phyloP scores from a whole-genome alignment of 1,140 invertebrate species.

The Drosophila bipectinata region DNA sequence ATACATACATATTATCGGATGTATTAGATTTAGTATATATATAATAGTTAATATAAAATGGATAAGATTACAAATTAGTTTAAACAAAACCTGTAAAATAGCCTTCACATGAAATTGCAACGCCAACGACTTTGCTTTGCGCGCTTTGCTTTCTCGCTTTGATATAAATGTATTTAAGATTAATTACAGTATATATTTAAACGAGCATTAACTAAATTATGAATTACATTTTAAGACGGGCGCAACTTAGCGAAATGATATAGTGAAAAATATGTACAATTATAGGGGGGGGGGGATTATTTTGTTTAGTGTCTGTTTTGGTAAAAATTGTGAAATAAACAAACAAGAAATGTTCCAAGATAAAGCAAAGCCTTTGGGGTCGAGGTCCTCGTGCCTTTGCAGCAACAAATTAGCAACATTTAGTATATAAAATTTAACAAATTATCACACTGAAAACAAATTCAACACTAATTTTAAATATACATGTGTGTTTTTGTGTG shows the following conservation, averaged over 20 bases:
- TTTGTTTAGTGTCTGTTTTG: constrained; percentile 14
- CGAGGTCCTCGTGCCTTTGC: constrained; percentile 22
- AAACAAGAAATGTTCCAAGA: constrained; percentile 15
- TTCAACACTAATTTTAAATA: constrained; percentile 79
- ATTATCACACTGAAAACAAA: constrained; percentile 81
- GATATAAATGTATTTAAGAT: constrained; percentile 52
- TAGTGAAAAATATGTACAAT: constrained; percentile 54
- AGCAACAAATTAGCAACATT: constrained; percentile 73
- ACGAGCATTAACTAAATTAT: constrained; percentile 65
- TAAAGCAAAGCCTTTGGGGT: constrained; percentile 44
- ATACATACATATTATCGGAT: constrained; percentile 19
- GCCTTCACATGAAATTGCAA: constrained; percentile 74
- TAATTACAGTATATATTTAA: constrained; percentile 47
- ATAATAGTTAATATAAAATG: constrained; percentile 51
- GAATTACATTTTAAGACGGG: constrained; percentile 54
- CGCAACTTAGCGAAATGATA: constrained; percentile 27
- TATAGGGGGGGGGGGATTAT: constrained; percentile 38
- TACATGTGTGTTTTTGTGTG: constrained; percentile 48
- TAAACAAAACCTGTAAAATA: constrained; percentile 83
- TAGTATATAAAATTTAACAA: constrained; percentile 78
- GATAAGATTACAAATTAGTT: constrained; percentile 70
- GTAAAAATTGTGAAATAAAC: constrained; percentile 10
- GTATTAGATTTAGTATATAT: constrained; percentile 28
- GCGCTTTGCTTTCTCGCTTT: constrained; percentile 62
- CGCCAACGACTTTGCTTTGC: constrained; percentile 48